phyloP scores from a whole-genome alignment of 2,888 invertebrate species.

The Galerucella nymphaeae region DNA sequence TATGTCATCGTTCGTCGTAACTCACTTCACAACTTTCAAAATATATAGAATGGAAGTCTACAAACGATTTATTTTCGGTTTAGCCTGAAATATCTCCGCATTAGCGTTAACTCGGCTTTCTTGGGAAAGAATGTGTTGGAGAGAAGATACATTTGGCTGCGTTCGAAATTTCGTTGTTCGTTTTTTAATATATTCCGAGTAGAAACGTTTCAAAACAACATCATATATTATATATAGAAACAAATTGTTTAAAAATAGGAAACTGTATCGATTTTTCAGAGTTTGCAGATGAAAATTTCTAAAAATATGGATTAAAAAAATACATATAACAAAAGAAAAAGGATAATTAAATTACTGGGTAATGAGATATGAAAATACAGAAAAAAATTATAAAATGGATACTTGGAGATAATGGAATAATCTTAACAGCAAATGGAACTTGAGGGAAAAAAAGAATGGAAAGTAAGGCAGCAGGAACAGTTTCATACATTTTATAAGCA shows the following conservation, averaged over 20 bases:
- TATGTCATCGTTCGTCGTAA: slow-evolving; percentile 49
- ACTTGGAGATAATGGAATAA: too few species aligned
- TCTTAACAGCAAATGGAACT: too few species aligned
- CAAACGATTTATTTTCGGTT: slow-evolving; percentile 18
- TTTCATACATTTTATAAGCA: too few species aligned
- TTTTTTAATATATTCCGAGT: background rate
- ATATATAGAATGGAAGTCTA: slow-evolving; percentile 21
- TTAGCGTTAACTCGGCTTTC: background rate
- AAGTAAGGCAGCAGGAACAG: too few species aligned
- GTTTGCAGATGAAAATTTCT: background rate
- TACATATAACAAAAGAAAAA: too few species aligned
- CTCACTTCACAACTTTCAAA: slow-evolving; percentile 43
- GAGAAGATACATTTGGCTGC: slow-evolving; percentile 6
- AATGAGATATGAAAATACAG: too few species aligned
- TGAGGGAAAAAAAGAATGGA: too few species aligned
- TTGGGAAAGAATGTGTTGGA: background rate
- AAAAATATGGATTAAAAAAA: too few species aligned
- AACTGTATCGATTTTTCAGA: background rate
- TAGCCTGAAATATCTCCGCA: background rate
- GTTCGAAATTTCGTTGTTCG: background rate
- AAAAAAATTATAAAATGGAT: too few species aligned
- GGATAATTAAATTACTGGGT: too few species aligned
- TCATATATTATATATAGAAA: slow-evolving; percentile 3
- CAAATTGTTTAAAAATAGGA: background rate
- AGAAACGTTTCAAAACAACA: background rate